Evolutionary conservation across 23 tunicate species (phyloP), one percentile per base, ranked within the genome.

Genomic region (Trididemnum clinides): DNA sequence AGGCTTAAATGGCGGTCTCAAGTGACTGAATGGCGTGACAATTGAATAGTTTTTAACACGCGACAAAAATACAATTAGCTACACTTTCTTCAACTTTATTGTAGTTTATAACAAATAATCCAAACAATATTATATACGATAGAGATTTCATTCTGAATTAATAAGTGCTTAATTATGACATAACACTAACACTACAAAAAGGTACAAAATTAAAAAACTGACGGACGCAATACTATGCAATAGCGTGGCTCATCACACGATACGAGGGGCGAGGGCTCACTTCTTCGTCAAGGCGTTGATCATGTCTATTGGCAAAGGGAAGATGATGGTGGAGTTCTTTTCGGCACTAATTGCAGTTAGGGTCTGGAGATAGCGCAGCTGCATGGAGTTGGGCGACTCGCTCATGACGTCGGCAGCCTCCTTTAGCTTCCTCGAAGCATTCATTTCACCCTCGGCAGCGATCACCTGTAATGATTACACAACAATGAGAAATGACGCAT

Each of bases 401-500:
- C 96, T 91, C 90, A 91, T 91, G 23, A 91, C 88, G 36, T 91
- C 90, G 29, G 96, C 96, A 6, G 96, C 96, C 38, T 91, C 96
- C 39, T 87, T 86, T 74, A 91, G 59, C 66, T 91, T 91, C 31
- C 90, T 78, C 33, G 96, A 91, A 0, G 96, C 96, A 72, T 91
- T 91, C 96, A 91, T 91, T 58, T 91, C 96, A 33, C 96, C 96
- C 80, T 91, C 96, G 18, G 96, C 96, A 2, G 96, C 96, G 71
- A 91, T 91, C 4, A 86, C 90, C 90, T 90, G 82, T 20, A 23
- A 26, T n/a, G n/a, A n/a, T n/a, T n/a, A n/a, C n/a, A n/a, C n/a
- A n/a, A n/a, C n/a, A n/a, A n/a, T n/a, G n/a, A n/a, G n/a, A n/a
- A n/a, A n/a, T n/a, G n/a, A n/a, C n/a, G n/a, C n/a, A n/a, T n/a